These are phyloP conservation scores for Notarius quadriscutis DNA, from an alignment of 2,113 vertebrate species.

Conservation along the genomic window DNA sequence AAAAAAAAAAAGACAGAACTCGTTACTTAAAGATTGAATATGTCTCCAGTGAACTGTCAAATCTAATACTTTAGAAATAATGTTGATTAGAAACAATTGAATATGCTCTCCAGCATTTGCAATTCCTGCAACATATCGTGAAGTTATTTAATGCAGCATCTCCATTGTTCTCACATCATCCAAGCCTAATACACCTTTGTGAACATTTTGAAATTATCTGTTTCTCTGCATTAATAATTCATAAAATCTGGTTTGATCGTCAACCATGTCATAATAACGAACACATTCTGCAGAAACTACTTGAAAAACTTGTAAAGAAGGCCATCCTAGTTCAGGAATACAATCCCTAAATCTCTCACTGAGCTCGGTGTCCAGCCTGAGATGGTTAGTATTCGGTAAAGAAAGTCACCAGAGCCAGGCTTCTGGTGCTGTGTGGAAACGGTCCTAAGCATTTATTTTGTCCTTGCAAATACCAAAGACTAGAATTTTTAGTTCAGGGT, in stretches of 20 bases:
- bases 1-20: not conserved
- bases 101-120: not conserved
- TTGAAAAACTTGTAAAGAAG: not conserved
- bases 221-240: not conserved
- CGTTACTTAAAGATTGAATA: not conserved
- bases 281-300: not conserved
- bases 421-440: not conserved
- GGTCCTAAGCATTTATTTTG: not conserved
- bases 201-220: not conserved
- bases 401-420: not conserved
- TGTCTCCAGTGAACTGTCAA: not conserved
- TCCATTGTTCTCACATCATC: not conserved
- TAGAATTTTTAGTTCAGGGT: not conserved
- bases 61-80: not conserved
- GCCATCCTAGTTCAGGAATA: not conserved
- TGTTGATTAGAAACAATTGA: not conserved
- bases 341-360: not conserved
- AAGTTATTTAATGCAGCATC: not conserved
- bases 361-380: not conserved
- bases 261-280: not conserved
- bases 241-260: not conserved
- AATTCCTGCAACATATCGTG: not conserved
- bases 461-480: not conserved
- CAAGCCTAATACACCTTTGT: not conserved
- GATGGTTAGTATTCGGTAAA: not conserved